Evolutionary conservation across 2,113 vertebrate genomes (phyloP).

Genomic region (Serinus canaria): DNA sequence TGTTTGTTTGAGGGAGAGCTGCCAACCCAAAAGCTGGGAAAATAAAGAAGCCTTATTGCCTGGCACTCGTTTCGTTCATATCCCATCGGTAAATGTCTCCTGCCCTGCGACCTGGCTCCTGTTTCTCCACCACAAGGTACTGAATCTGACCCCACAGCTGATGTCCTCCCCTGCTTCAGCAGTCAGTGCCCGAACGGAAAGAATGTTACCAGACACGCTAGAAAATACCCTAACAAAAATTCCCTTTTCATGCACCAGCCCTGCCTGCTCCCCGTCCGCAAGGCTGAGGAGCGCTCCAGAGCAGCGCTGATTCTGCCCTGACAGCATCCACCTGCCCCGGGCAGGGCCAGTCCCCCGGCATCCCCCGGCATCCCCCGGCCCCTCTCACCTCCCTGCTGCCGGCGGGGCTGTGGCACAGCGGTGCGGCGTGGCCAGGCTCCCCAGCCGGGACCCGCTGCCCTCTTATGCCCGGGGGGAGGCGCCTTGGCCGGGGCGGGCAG

Average conservation of each 20-base stretch:
- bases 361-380: not conserved
- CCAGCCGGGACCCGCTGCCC: rapidly evolving
- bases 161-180: rapidly evolving
- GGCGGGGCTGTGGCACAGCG: not conserved
- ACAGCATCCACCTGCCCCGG: not conserved
- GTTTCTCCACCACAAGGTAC: not conserved
- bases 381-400: not conserved
- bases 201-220: not conserved
- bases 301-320: not conserved
- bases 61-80: not conserved
- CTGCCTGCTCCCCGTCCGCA: not conserved
- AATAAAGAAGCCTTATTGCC: not conserved
- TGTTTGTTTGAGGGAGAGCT: not conserved
- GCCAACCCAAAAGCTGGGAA: not conserved
- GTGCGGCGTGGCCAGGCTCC: rapidly evolving
- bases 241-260: too few species aligned
- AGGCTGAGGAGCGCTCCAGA: not conserved
- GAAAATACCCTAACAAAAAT: not conserved
- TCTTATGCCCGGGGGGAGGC: not conserved
- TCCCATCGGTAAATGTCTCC: not conserved
- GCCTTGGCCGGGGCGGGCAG: not conserved
- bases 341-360: not conserved
- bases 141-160: not conserved
- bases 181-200: not conserved
- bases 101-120: not conserved